phyloP scores from a whole-genome alignment of 1,140 invertebrate species.

The Sipha flava region DNA sequence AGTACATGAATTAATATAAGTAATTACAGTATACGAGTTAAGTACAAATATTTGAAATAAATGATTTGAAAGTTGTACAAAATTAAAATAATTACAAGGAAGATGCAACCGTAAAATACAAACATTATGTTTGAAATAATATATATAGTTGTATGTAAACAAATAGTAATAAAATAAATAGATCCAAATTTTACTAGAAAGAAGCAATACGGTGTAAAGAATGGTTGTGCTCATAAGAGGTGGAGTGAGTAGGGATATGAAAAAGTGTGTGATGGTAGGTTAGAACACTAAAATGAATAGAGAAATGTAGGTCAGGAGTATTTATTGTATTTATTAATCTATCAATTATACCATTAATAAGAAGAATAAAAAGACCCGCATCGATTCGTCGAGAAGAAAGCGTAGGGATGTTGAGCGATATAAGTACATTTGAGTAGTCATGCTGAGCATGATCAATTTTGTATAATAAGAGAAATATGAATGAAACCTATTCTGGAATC shows the following conservation, averaged over 20 bases:
- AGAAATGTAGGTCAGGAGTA: neutral
- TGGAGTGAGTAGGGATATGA: neutral
- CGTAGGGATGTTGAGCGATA: neutral
- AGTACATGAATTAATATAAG: too few relatives aligned
- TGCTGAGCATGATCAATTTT: neutral
- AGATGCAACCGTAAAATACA: too few relatives aligned
- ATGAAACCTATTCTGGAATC: neutral
- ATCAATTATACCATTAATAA: neutral
- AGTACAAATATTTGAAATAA: too few relatives aligned
- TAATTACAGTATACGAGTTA: too few relatives aligned
- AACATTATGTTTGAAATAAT: too few relatives aligned
- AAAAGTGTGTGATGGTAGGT: neutral
- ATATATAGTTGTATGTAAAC: too few relatives aligned
- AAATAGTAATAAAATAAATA: too few relatives aligned
- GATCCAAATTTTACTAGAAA: too few relatives aligned
- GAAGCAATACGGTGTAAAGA: neutral
- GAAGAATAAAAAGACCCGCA: neutral
- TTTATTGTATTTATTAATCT: too few relatives aligned
- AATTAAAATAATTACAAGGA: too few relatives aligned
- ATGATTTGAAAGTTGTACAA: too few relatives aligned
- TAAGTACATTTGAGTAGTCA: neutral
- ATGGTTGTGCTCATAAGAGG: neutral
- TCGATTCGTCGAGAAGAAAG: neutral
- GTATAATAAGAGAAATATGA: neutral
- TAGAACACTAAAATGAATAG: neutral